Base-by-base conservation (phyloP, 2,797 vertebrate genomes). In the Taeniopygia guttata region DNA sequence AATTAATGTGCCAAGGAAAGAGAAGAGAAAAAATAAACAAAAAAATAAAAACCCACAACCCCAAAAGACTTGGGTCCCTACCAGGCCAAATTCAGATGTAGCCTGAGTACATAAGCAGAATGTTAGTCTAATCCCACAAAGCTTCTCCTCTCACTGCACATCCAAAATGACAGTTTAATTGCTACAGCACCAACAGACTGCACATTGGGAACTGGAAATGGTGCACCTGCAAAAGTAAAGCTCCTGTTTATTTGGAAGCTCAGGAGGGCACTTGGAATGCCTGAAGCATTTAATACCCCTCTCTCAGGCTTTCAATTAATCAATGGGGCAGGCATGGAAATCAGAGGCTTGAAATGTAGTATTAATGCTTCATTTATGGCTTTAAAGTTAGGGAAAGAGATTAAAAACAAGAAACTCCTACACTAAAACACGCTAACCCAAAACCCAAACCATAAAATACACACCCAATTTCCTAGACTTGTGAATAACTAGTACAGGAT, bases 181-280 rank as follows among this genome's bases (percentile, higher is more conserved):
- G 74, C 63, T 75, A 32, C 27, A 92, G 81, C 70, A 69, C 55
- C 76, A 90, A 40, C 16, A 88, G n/a, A 18, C 66, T 67, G 80
- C 76, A 22, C 62, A 40, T 4, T 52, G 55, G 78, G 70, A 81
- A 55, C 7, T 56, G 67, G 58, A 87, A 91, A 59, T 8, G 59
- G 77, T 78, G 66, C 77, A 89, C 56, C 62, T 80, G 77, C 56
- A 93, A n/a, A 84, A 89, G 55, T 55, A 87, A 92, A 84, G 72
- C 43, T 76, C 25, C 43, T 89, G 20, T 62, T 83, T 79, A 56
- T 63, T 46, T 76, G 56, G 36, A 91, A 36, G 64, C 26, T 78
- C 52, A 60, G 74, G 59, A 84, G 46, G 20, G 36, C 27, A 40
- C 4, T 69, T 75, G 0, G 11, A 87, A 62, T 58, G 62, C 46